Evolutionary conservation across 2,797 vertebrate genomes (phyloP), one percentile per base, ranked within the genome.

Genomic region (Astyanax mexicanus): DNA sequence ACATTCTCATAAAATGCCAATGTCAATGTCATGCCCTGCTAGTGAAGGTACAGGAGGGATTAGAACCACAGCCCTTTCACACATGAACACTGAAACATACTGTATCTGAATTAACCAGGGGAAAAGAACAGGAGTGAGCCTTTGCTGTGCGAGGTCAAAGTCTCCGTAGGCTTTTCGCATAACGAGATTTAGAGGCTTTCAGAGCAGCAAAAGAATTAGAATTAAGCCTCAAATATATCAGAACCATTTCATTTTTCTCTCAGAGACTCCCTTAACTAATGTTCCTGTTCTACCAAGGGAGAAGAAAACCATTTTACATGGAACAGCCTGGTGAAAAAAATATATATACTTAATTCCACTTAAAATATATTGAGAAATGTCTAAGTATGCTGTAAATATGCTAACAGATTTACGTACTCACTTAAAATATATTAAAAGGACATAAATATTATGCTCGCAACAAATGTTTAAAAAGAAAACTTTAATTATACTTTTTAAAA

Each of bases 1-100:
- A n/a, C n/a, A n/a, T n/a, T 60, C 55, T 52, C 13, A n/a, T n/a
- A 66, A 65, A 44, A 75, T 38, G 49, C 51, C 45, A n/a, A n/a
- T 21, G 32, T 35, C 9, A 11, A 37, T 40, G 17, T 54, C 7
- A n/a, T 51, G 17, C 45, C 29, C 27, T 11, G 7, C 38, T 17
- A 25, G 60, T 7, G 37, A 62, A 21, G 45, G 35, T 29, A 32
- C 27, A 6, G 15, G 15, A 57, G 29, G 51, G 47, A 57, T 65
- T 74, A 54, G 40, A 67, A 67, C 60, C 19, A 25, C 17, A 74
- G 60, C 25, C 38, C 40, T 68, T 25, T 35, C 25, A 64, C 52
- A 67, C 5, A 9, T 3, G n/a, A 19, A 29, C 19, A 35, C 10
- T 23, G 37, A 40, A n/a, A n/a, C n/a, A n/a, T n/a, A n/a, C n/a